Conservation (phyloP, 1,140 invertebrate genomes). For the Tetragonula clypearis region DNA sequence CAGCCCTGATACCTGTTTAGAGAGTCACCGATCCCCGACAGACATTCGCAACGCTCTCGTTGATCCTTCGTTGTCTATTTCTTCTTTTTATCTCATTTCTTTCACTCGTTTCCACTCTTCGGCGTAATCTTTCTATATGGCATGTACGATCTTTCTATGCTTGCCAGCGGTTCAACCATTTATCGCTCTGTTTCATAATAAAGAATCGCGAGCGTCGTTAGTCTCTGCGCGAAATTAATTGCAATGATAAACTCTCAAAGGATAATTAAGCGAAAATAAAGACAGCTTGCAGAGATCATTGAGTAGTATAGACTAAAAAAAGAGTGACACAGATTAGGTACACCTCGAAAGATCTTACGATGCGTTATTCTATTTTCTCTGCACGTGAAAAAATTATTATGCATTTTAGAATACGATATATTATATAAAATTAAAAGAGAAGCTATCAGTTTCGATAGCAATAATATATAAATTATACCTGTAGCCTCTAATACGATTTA, state of each 20-base stretch:
- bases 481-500: too few relatives aligned
- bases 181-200: neutral
- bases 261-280: neutral
- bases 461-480: too few relatives aligned
- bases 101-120: too few relatives aligned
- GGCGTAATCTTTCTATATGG: neutral
- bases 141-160: neutral
- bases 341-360: too few relatives aligned
- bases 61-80: neutral
- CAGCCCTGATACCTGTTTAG: neutral
- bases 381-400: too few relatives aligned
- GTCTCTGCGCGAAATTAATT: constrained; percentile 9
- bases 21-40: neutral
- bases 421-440: too few relatives aligned
- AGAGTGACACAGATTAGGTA: neutral
- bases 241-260: neutral
- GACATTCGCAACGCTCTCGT: neutral
- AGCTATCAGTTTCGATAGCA: too few relatives aligned
- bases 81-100: neutral
- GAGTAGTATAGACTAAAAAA: neutral
- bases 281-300: neutral
- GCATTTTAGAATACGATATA: too few relatives aligned
- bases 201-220: neutral
- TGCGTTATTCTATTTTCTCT: too few relatives aligned
- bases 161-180: neutral